These are phyloP conservation scores for Nothoprocta perdicaria DNA, from an alignment of 2,113 vertebrate genomes.

Conservation along the genomic window DNA sequence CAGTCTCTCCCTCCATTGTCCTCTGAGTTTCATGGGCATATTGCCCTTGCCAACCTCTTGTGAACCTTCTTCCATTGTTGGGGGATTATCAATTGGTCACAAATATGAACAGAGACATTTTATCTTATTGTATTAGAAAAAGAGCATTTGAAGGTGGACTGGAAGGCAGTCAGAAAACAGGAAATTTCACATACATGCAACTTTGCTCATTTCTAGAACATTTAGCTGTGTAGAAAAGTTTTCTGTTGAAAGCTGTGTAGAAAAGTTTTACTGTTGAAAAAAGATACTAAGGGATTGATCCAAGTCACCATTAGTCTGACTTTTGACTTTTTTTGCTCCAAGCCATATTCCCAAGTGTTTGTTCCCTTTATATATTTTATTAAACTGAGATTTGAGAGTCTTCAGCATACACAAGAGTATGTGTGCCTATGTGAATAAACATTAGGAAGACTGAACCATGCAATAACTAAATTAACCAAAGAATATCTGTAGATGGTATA, in stretches of 20 bases:
- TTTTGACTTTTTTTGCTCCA: background rate
- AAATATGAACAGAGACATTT: background rate
- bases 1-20: too few species aligned
- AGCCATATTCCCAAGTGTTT: background rate
- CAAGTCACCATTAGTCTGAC: background rate
- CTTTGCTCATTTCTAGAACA: background rate
- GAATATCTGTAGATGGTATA: background rate
- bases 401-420: background rate
- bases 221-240: background rate
- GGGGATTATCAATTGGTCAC: too few species aligned
- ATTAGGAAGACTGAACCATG: background rate
- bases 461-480: background rate
- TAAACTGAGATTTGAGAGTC: background rate
- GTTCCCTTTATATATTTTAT: background rate
- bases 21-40: too few species aligned
- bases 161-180: background rate
- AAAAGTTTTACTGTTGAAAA: background rate
- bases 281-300: background rate
- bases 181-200: background rate
- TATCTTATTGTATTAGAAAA: background rate
- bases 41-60: too few species aligned
- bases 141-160: background rate
- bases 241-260: background rate
- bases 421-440: rapidly evolving
- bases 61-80: too few species aligned